A percentile compares a stretch with the other conserved stretches of the same genome.
Evolutionary conservation across 2,888 invertebrate species (phyloP).

Genomic region (Hirtodrosophila trivittata): DNA sequence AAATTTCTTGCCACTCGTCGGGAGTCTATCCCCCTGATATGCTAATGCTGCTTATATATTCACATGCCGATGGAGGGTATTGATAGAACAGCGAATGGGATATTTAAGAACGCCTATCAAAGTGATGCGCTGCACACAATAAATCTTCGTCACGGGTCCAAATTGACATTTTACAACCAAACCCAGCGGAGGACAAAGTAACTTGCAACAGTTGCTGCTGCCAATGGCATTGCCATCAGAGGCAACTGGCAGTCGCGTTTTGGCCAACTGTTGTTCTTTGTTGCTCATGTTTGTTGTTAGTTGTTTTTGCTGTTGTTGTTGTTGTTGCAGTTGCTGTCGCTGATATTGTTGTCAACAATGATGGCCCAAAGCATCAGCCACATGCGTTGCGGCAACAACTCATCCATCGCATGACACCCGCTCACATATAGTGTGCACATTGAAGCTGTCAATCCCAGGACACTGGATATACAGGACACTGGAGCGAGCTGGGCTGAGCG

Average conservation of each 20-base stretch:
- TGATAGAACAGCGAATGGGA: neutral
- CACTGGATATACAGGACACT: slow-evolving; percentile 25
- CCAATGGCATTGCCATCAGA: slow-evolving; percentile 19
- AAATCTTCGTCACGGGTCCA: slow-evolving; percentile 74
- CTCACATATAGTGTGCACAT: slow-evolving; percentile 34
- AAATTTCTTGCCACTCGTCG: too few species aligned
- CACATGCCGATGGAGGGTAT: neutral
- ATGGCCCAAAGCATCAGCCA: slow-evolving; percentile 75
- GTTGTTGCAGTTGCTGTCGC: slow-evolving; percentile 54
- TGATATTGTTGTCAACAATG: slow-evolving; percentile 77
- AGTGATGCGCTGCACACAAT: slow-evolving; percentile 53
- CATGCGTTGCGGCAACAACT: slow-evolving; percentile 72
- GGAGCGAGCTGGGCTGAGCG: slow-evolving; percentile 29
- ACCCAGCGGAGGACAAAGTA: slow-evolving; percentile 59
- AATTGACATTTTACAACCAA: slow-evolving; percentile 78
- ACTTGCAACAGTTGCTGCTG: slow-evolving; percentile 49
- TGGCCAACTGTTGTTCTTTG: slow-evolving; percentile 31
- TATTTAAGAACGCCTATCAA: slow-evolving; percentile 67
- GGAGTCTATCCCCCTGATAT: too few species aligned
- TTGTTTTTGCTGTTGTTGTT: slow-evolving; percentile 37
- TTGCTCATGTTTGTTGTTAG: slow-evolving; percentile 50
- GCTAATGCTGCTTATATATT: too few species aligned
- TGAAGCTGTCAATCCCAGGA: slow-evolving; percentile 58
- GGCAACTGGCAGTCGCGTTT: slow-evolving; percentile 37
- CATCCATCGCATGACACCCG: slow-evolving; percentile 54